phyloP scores from a whole-genome alignment of 2,113 vertebrate species.

The Sylvilagus bachmani region DNA sequence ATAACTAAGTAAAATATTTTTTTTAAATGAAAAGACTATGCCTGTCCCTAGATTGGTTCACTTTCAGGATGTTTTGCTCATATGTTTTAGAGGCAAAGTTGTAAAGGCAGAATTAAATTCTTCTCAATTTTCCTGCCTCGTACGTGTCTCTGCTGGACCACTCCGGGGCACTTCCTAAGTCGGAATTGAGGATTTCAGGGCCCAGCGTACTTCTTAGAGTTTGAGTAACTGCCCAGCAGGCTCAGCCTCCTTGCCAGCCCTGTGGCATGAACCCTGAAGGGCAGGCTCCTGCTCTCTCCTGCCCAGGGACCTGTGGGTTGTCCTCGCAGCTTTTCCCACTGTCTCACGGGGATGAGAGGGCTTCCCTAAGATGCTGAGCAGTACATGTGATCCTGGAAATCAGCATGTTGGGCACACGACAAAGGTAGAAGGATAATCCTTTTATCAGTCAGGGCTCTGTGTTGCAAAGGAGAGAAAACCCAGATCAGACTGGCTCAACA shows the following conservation, averaged over 20 bases:
- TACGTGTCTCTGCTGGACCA: not conserved
- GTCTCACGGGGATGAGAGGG: not conserved
- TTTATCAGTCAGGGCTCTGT: not conserved
- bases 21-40: not conserved
- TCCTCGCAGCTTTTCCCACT: not conserved
- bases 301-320: too few species aligned
- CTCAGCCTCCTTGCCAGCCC: not conserved
- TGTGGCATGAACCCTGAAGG: not conserved
- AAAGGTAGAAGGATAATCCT: not conserved
- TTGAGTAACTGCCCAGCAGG: not conserved
- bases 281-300: not conserved
- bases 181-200: not conserved
- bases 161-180: not conserved
- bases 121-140: not conserved
- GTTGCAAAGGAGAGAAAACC: not conserved
- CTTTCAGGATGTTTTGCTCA: not conserved
- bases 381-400: not conserved
- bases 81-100: not conserved
- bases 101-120: not conserved
- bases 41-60: not conserved
- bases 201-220: not conserved
- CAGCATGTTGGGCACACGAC: not conserved
- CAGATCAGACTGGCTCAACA: not conserved
- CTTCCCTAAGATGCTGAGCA: not conserved
- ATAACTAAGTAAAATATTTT: too few species aligned